Conservation (phyloP, 2,797 vertebrate species). For the Eidolon dupreanum region DNA sequence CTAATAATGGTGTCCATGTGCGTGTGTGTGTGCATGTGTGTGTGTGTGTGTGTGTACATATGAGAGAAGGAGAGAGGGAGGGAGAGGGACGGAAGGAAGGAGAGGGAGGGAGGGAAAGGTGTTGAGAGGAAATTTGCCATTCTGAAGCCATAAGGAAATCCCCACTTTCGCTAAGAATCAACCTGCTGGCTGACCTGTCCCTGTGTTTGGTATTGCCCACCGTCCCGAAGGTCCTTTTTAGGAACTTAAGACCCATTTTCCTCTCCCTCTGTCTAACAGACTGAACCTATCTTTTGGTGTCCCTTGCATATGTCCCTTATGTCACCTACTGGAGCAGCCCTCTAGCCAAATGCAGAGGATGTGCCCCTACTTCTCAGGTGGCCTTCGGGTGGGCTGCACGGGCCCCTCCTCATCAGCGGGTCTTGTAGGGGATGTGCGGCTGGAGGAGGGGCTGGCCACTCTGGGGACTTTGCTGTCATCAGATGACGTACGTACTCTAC, state of each 20-base stretch:
- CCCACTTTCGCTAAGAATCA: not conserved
- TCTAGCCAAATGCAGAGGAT: not conserved
- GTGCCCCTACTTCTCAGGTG: not conserved
- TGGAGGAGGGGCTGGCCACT: not conserved
- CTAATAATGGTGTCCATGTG: not conserved
- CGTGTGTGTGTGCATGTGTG: no score
- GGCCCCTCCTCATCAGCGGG: no score
- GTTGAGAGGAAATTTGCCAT: not conserved
- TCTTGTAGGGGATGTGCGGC: accelerated
- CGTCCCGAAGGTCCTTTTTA: not conserved
- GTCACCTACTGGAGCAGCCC: not conserved
- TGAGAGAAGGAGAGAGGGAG: not conserved
- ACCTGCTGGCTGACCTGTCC: not conserved
- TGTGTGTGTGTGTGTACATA: not conserved
- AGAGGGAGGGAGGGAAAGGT: no score
- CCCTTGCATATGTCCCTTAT: not conserved
- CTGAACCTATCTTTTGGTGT: accelerated
- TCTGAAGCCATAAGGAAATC: not conserved
- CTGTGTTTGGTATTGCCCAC: not conserved
- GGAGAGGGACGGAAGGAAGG: no score
- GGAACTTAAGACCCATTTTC: not conserved
- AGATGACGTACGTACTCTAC: not conserved
- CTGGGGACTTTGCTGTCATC: not conserved
- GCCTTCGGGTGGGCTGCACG: no score
- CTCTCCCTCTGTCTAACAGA: no score